Conservation (phyloP, 2,113 vertebrate species). For the Xiphophorus hellerii region DNA sequence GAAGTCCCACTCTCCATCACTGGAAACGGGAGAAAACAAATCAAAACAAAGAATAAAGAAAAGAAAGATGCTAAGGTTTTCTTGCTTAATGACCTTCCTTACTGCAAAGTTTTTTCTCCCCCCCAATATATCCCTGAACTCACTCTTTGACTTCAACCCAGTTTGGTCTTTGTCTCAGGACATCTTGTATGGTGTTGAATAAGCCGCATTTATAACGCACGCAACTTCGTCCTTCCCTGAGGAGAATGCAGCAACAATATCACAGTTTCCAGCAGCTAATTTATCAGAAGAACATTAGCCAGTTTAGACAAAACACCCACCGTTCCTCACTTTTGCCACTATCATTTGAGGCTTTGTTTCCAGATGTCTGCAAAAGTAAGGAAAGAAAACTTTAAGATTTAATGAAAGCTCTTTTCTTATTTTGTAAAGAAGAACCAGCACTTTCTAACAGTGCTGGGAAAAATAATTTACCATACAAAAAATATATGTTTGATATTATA, state of each 20-base stretch:
- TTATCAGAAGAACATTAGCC: background rate
- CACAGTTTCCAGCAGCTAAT: background rate
- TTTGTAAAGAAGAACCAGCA: background rate
- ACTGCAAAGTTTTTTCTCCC: background rate
- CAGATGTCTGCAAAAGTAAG: slow-evolving; percentile 62
- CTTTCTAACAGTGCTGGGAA: no score
- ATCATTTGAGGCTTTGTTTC: slow-evolving; percentile 63
- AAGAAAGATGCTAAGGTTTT: background rate
- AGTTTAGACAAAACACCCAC: slow-evolving; percentile 58
- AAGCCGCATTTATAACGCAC: slow-evolving; percentile 86
- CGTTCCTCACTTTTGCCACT: slow-evolving; percentile 72
- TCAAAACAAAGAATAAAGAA: background rate
- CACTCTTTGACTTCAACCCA: slow-evolving; percentile 92
- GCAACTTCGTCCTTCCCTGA: slow-evolving; percentile 81
- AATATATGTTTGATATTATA: no score
- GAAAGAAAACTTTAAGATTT: background rate
- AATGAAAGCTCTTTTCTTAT: background rate
- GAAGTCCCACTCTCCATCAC: slow-evolving; percentile 92
- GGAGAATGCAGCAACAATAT: slow-evolving; percentile 27
- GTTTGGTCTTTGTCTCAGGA: slow-evolving; percentile 84
- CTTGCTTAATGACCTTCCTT: background rate
- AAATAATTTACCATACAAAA: no score
- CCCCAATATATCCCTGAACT: slow-evolving; percentile 65
- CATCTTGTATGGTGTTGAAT: slow-evolving; percentile 84
- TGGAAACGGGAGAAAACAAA: slow-evolving; percentile 44